Evolutionary conservation across 2,797 vertebrate species (phyloP), one percentile per base, ranked within the genome.

Genomic region (Mycteria americana): DNA sequence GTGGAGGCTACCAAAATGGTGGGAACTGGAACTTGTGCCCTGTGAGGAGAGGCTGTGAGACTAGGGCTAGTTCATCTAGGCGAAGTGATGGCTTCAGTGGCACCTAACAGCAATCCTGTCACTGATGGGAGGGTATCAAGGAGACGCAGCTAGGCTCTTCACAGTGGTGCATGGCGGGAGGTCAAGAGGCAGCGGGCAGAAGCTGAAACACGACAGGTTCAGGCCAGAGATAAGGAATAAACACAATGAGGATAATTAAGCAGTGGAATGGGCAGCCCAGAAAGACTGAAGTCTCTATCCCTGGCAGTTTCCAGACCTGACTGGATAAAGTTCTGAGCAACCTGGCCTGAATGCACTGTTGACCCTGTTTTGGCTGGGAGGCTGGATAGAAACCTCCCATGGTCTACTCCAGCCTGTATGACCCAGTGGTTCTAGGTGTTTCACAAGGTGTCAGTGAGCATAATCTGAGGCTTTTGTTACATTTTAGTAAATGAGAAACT

Each of bases 1-100:
- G 13, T 0, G 0, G 7, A 30, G n/a, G 16, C 7, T 79, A 64
- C 23, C 2, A 50, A 86, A 79, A 27, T 0, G 0, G 3, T 60
- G 22, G 13, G 31, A 77, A 35, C 3, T 51, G 21, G 30, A 85
- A 30, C 4, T 48, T 2, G 1, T 56, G 11, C 6, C 6, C 5
- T 31, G 2, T 21, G 28, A 7, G 11, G 5, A 73, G 23, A 51
- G 18, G 18, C 13, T 35, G 30, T 31, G 41, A 46, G 13, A 35
- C 28, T 62, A 39, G 4, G 13, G 3, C 14, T 53, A 8, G 4
- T 53, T 92, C 21, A 63, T 35, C 27, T 37, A 41, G 24, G 11
- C 41, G 59, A 51, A 56, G 3, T 45, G 25, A 51, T 68, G 39
- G 8, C 24, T 27, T 45, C n/a, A 73, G 24, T 41, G 25, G 28